These are phyloP conservation scores for Hyposmocoma kahamanoa DNA, from an alignment of 1,140 invertebrate species.

Conservation along the genomic window DNA sequence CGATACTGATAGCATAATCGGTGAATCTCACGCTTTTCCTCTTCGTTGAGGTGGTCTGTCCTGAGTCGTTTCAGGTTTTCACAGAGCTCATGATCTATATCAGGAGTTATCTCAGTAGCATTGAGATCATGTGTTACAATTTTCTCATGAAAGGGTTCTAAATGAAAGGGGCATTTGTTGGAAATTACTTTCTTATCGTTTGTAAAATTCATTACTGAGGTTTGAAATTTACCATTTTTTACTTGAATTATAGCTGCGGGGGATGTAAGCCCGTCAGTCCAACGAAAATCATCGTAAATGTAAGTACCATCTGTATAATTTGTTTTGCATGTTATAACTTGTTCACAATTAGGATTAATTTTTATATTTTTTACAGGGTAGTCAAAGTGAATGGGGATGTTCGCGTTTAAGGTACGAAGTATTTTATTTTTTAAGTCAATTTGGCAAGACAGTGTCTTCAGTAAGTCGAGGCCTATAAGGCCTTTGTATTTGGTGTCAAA, in stretches of 20 bases:
- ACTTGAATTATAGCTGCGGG: slow-evolving; percentile 2
- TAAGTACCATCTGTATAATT: slow-evolving; percentile 3
- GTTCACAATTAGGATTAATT: slow-evolving; percentile 1
- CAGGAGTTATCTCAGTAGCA: not conserved
- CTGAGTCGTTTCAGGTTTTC: not conserved
- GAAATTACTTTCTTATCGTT: not conserved
- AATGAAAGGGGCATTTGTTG: not conserved
- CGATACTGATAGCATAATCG: slow-evolving; percentile 3
- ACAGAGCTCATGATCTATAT: not conserved
- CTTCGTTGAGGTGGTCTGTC: slow-evolving; percentile 8
- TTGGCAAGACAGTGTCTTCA: not conserved
- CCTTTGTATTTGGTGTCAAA: slow-evolving; percentile 7
- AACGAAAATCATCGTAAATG: not conserved
- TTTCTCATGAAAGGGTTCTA: not conserved
- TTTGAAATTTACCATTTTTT: not conserved
- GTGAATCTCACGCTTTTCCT: slow-evolving; percentile 3
- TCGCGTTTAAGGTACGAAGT: not conserved
- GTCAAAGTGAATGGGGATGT: slow-evolving; percentile 4
- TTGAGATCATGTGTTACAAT: not conserved
- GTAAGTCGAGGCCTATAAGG: slow-evolving; percentile 5
- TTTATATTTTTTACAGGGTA: not conserved
- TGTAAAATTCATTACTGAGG: not conserved
- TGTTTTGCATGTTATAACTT: not conserved
- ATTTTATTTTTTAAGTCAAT: slow-evolving; percentile 8
- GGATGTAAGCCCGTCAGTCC: not conserved